phyloP scores from a whole-genome alignment of 2,113 vertebrate species.

The Caranx melampygus region DNA sequence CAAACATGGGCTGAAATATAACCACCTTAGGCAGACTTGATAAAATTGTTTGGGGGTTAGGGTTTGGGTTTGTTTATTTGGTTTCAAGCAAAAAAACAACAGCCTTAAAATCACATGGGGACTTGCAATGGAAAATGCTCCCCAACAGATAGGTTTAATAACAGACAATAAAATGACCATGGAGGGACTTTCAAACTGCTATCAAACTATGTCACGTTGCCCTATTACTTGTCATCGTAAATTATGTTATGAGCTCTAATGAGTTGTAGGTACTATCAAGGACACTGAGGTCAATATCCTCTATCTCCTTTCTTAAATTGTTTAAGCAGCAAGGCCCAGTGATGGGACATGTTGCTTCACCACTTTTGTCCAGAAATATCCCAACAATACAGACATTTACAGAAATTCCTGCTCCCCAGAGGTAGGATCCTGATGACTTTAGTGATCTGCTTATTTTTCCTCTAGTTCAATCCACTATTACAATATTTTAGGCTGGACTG shows the following conservation, averaged over 20 bases:
- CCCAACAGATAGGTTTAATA: background rate
- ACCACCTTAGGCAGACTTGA: no score
- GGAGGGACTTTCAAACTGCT: no score
- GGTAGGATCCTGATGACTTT: background rate
- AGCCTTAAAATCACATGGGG: background rate
- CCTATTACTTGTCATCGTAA: no score
- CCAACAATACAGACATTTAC: background rate
- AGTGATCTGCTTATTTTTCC: background rate
- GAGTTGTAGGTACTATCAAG: background rate
- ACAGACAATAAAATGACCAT: background rate
- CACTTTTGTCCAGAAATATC: background rate
- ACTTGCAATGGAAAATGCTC: background rate
- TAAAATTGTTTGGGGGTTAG: no score
- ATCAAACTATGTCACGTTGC: no score
- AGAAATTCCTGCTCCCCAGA: background rate
- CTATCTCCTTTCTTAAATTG: no score
- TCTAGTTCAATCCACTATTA: background rate
- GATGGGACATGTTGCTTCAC: background rate
- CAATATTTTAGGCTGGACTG: background rate
- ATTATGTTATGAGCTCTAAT: background rate
- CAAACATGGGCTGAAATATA: no score
- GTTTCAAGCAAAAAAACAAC: no score
- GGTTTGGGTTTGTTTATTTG: no score
- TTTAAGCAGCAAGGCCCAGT: background rate
- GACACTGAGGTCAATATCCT: background rate